Conservation (phyloP, 2,113 vertebrate genomes). For the Papio anubis region DNA sequence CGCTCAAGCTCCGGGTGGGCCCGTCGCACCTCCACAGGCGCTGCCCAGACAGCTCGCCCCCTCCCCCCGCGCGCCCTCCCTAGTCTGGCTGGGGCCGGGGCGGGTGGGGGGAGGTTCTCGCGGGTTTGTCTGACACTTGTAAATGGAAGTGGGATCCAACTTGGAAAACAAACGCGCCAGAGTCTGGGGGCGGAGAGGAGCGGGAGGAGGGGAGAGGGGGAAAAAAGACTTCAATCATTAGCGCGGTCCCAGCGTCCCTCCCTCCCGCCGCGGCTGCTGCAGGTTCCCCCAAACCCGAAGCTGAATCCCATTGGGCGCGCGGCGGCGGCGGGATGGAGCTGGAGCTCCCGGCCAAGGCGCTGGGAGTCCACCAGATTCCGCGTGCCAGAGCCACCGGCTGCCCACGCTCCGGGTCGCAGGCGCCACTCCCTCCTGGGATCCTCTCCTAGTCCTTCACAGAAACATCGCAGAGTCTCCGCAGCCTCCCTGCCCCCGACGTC, state of each 20-base stretch:
- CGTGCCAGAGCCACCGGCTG: neutral
- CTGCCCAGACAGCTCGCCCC: neutral
- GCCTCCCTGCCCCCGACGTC: neutral
- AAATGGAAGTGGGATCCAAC: conserved; percentile 68
- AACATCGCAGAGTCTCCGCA: neutral
- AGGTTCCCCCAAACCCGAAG: neutral
- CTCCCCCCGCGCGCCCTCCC: neutral
- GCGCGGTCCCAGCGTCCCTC: neutral
- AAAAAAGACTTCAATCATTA: neutral
- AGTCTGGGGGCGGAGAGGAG: conserved; percentile 34
- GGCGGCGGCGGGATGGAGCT: neutral
- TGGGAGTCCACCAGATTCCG: neutral
- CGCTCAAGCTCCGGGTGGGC: neutral
- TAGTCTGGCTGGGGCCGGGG: neutral
- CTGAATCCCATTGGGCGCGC: neutral
- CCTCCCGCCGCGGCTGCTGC: neutral
- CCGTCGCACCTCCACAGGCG: neutral
- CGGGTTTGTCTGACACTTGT: conserved; percentile 73
- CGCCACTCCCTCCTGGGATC: neutral
- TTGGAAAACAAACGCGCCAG: conserved; percentile 47
- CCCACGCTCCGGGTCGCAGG: neutral
- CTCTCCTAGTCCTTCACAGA: neutral
- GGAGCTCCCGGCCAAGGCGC: no score
- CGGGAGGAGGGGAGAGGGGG: neutral
- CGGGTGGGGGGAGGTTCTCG: conserved; percentile 38